A percentile compares a stretch with the other conserved stretches of the same genome.
Evolutionary conservation across 2,888 invertebrate genomes (phyloP).

Genomic region (Limnephilus marmoratus): DNA sequence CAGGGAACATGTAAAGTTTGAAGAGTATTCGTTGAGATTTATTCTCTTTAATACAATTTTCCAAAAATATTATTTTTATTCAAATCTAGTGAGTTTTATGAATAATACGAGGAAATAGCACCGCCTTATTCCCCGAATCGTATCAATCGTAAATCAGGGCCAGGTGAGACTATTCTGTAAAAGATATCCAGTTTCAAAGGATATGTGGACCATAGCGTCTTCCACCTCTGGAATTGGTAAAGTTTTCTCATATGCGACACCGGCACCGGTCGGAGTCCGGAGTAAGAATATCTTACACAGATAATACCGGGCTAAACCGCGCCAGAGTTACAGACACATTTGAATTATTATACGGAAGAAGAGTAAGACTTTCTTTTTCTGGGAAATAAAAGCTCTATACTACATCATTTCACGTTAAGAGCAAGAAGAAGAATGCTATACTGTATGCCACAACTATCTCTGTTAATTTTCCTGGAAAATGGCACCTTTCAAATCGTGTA

Average conservation of each 20-base stretch:
- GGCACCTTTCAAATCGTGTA: too few species aligned
- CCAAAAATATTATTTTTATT: not conserved
- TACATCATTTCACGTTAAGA: not conserved
- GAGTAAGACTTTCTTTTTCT: too few species aligned
- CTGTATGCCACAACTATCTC: not conserved
- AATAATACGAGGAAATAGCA: not conserved
- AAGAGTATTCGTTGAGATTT: not conserved
- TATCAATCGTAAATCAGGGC: conserved; percentile 16
- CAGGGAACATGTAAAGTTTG: not conserved
- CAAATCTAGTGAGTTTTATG: not conserved
- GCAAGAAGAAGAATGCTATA: not conserved
- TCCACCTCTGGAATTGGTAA: conserved; percentile 25
- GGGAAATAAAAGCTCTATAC: too few species aligned
- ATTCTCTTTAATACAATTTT: too few species aligned
- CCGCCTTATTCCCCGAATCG: not conserved
- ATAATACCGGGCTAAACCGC: not conserved
- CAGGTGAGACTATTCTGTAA: conserved; percentile 17
- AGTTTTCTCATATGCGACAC: conserved; percentile 44
- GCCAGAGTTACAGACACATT: not conserved
- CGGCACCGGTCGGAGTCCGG: conserved; percentile 9
- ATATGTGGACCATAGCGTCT: not conserved
- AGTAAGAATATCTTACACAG: not conserved
- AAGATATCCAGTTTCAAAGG: not conserved
- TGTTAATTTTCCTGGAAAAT: not conserved
- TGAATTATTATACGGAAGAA: not conserved